Conservation (phyloP, 2,797 vertebrate species). For the Poliocrania exsul region DNA sequence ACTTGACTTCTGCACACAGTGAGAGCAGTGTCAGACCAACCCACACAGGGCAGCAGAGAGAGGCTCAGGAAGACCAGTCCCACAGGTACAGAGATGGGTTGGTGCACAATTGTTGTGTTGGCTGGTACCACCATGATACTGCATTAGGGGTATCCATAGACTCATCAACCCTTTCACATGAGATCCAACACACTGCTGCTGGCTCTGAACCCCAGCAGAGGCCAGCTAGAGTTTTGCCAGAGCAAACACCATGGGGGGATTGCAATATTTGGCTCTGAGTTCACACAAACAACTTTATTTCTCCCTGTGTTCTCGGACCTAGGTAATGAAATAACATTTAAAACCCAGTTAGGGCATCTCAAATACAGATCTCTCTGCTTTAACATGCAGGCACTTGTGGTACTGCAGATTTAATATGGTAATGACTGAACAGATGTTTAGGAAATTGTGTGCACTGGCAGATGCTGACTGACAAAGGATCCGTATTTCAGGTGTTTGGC, state of each 20-base stretch:
- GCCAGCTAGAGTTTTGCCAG: background rate
- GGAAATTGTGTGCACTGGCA: constrained; percentile 36
- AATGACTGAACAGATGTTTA: constrained; percentile 47
- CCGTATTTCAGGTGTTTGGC: background rate
- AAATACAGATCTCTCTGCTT: background rate
- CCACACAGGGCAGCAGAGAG: background rate
- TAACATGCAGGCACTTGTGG: background rate
- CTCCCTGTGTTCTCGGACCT: background rate
- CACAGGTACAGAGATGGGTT: accelerated
- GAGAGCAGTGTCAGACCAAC: background rate
- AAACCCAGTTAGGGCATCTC: background rate
- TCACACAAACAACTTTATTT: background rate
- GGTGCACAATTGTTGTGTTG: background rate
- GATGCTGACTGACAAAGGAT: background rate
- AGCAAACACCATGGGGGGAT: background rate
- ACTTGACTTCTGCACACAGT: background rate
- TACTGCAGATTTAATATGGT: background rate
- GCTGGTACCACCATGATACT: background rate
- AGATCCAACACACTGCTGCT: background rate
- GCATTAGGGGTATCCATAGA: accelerated
- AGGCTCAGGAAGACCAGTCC: background rate
- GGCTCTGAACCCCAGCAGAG: background rate
- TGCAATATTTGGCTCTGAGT: background rate
- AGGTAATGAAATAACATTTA: constrained; percentile 22
- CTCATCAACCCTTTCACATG: background rate